These are phyloP conservation scores for Macropodus opercularis DNA, from an alignment of 2,797 vertebrate genomes.

Conservation along the genomic window DNA sequence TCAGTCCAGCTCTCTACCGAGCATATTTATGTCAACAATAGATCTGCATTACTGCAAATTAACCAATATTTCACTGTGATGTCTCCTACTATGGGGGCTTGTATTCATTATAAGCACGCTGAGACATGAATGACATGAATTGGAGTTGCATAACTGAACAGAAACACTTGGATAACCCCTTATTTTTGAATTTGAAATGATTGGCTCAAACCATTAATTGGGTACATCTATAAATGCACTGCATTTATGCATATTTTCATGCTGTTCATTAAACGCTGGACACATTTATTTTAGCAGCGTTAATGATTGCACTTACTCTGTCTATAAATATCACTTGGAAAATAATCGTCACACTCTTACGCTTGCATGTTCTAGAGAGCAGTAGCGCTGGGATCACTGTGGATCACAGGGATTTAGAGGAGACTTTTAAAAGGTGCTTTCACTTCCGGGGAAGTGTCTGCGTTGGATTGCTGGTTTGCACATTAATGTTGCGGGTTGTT, in stretches of 20 bases:
- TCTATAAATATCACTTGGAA: not conserved
- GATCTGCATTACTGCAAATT: slow-evolving; percentile 1
- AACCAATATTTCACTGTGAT: not conserved
- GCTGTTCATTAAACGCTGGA: not conserved
- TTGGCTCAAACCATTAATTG: not conserved
- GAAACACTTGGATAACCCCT: not conserved
- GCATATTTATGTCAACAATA: not conserved
- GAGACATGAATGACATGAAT: not conserved
- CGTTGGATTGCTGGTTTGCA: slow-evolving; percentile 17
- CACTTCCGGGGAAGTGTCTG: not conserved
- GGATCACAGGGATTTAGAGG: not conserved
- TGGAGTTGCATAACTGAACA: not conserved
- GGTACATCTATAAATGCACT: not conserved
- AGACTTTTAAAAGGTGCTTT: not conserved
- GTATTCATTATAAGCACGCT: not conserved
- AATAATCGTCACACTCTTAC: not conserved
- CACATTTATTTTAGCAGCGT: not conserved
- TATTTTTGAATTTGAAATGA: not conserved
- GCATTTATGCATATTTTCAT: not conserved
- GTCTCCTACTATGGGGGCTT: not conserved
- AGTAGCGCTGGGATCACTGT: not conserved
- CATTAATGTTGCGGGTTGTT: slow-evolving; percentile 16
- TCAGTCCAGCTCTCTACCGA: not conserved
- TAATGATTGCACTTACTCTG: not conserved
- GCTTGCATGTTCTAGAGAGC: not conserved